Evolutionary conservation across 2,113 vertebrate genomes (phyloP).

Genomic region (Centropus bengalensis): DNA sequence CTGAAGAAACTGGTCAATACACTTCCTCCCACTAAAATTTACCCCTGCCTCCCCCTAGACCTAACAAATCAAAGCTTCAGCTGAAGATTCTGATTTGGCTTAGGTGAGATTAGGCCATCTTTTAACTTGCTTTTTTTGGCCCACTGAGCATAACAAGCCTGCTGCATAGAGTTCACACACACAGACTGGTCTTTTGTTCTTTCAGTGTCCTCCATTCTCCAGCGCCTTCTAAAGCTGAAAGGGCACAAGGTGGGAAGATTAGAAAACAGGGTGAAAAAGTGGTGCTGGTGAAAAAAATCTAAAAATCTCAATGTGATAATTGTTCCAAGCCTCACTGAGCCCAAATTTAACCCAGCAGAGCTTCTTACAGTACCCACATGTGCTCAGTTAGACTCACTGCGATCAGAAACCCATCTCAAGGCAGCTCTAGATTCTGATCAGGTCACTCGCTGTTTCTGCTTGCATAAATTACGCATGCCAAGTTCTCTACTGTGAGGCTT

Average conservation of each 20-base stretch:
- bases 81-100: background rate
- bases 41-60: background rate
- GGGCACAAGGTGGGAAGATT: background rate
- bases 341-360: background rate
- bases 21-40: background rate
- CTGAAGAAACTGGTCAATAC: background rate
- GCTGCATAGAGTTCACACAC: background rate
- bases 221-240: background rate
- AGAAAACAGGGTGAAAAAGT: background rate
- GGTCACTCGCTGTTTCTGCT: background rate
- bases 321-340: background rate
- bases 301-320: background rate
- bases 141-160: background rate
- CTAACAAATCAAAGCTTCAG: background rate
- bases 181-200: background rate
- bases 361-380: rapidly evolving
- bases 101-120: background rate
- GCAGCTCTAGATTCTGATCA: conserved; percentile 35
- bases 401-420: background rate
- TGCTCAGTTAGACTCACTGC: background rate
- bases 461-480: background rate
- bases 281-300: background rate
- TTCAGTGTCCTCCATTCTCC: background rate
- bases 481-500: background rate
- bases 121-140: background rate